A percentile compares a stretch with the other conserved stretches of the same genome.
Evolutionary conservation across 2,888 invertebrate genomes (phyloP).

Genomic region (Ctena decussata): DNA sequence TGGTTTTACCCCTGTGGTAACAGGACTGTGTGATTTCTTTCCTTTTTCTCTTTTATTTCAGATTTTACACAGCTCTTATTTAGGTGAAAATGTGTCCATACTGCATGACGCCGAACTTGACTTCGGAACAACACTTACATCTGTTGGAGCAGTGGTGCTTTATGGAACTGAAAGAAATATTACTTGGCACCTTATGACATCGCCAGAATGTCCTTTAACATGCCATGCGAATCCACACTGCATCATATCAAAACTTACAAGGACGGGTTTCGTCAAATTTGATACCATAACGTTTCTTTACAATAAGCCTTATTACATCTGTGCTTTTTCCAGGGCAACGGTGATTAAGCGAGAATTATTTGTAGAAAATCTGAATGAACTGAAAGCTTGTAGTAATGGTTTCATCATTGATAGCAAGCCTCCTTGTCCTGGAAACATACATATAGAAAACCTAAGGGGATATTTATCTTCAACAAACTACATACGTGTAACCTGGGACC

Average conservation of each 20-base stretch:
- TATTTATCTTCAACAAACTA: slow-evolving; percentile 20
- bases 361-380: slow-evolving; percentile 24
- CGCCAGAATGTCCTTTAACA: neutral
- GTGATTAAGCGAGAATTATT: slow-evolving; percentile 17
- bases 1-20: no score
- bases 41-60: neutral
- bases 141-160: slow-evolving; percentile 18
- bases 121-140: slow-evolving; percentile 26
- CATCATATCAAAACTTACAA: slow-evolving; percentile 1
- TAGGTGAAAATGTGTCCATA: slow-evolving; percentile 9
- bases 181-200: slow-evolving; percentile 48
- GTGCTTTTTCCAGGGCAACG: slow-evolving; percentile 32
- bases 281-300: neutral
- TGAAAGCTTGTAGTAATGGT: slow-evolving; percentile 46
- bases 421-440: slow-evolving; percentile 22
- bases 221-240: slow-evolving; percentile 29
- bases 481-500: slow-evolving; percentile 27
- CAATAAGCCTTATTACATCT: slow-evolving; percentile 32
- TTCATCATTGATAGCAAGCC: slow-evolving; percentile 36
- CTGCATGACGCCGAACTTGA: slow-evolving; percentile 43
- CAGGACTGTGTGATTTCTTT: no score
- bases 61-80: slow-evolving; percentile 37
- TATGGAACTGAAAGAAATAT: slow-evolving; percentile 35
- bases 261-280: slow-evolving; percentile 17
- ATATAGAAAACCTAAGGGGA: slow-evolving; percentile 21